Evolutionary conservation across 2,888 invertebrate species (phyloP).

Genomic region (Hypena proboscidalis): DNA sequence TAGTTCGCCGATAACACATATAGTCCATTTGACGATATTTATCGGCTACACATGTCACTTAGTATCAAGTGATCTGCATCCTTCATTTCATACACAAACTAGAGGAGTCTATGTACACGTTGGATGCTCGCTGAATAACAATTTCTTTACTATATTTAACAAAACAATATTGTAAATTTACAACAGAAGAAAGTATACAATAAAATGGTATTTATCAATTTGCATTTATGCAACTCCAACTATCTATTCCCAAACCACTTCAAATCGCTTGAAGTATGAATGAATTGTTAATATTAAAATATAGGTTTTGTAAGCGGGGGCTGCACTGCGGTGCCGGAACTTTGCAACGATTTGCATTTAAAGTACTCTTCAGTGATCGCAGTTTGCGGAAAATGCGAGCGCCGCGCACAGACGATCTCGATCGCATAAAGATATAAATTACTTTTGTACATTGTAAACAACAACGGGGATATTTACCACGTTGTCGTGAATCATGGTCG

Average conservation of each 20-base stretch:
- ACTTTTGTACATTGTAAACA: constrained; percentile 45
- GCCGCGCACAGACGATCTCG: constrained; percentile 39
- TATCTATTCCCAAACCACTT: not conserved
- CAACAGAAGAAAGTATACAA: too few species aligned
- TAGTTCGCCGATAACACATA: too few species aligned
- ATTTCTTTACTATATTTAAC: too few species aligned
- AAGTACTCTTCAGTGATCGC: constrained; percentile 63
- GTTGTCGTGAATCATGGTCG: not conserved
- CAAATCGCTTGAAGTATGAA: not conserved
- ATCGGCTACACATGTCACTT: too few species aligned
- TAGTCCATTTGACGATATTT: too few species aligned
- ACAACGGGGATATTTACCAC: constrained; percentile 2
- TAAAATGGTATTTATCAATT: not conserved
- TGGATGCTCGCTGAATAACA: too few species aligned
- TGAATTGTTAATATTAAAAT: constrained; percentile 6
- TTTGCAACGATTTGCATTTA: constrained; percentile 70
- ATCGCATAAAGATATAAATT: constrained; percentile 45
- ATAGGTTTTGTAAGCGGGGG: constrained; percentile 28
- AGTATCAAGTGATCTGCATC: too few species aligned
- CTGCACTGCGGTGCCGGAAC: constrained; percentile 54
- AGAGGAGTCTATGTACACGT: too few species aligned
- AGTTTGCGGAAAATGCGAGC: constrained; percentile 48
- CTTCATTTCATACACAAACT: too few species aligned
- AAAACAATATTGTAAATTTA: too few species aligned
- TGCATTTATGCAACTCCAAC: not conserved